Evolutionary conservation across 2,113 vertebrate species (phyloP).

Genomic region (Oncorhynchus gorbuscha): DNA sequence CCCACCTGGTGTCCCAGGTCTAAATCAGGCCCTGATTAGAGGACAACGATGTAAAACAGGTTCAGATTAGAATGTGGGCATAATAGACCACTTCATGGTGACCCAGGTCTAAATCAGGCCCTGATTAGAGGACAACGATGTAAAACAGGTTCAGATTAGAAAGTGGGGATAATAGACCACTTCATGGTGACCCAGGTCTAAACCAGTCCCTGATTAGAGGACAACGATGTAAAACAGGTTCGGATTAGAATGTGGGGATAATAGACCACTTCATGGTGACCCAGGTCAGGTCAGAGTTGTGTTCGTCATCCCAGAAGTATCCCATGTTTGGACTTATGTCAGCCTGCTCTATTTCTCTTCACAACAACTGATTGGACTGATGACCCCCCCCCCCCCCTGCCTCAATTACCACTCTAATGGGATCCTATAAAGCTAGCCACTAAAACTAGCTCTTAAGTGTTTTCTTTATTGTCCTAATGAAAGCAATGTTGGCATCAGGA

Average conservation of each 20-base stretch:
- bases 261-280: not conserved
- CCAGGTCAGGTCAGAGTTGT: not conserved
- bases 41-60: too few species aligned
- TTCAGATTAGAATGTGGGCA: too few species aligned
- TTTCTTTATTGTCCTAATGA: constrained; percentile 73
- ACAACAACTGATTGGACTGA: constrained; percentile 23
- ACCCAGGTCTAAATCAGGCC: not conserved
- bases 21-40: too few species aligned
- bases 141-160: too few species aligned
- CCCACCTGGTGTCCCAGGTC: too few species aligned
- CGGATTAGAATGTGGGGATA: too few species aligned
- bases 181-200: not conserved
- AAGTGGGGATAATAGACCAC: too few species aligned
- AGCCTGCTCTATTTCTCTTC: constrained; percentile 43
- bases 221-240: too few species aligned
- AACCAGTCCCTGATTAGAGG: too few species aligned
- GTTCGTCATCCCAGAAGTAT: constrained; percentile 50
- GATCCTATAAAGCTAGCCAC: constrained; percentile 67
- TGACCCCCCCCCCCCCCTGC: not conserved
- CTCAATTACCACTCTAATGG: constrained; percentile 67
- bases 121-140: too few species aligned
- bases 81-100: not conserved
- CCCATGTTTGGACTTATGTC: constrained; percentile 40
- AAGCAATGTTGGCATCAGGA: constrained; percentile 63
- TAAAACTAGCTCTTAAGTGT: constrained; percentile 65